Conservation (phyloP, 2,888 invertebrate genomes). For the Villa cingulata region DNA sequence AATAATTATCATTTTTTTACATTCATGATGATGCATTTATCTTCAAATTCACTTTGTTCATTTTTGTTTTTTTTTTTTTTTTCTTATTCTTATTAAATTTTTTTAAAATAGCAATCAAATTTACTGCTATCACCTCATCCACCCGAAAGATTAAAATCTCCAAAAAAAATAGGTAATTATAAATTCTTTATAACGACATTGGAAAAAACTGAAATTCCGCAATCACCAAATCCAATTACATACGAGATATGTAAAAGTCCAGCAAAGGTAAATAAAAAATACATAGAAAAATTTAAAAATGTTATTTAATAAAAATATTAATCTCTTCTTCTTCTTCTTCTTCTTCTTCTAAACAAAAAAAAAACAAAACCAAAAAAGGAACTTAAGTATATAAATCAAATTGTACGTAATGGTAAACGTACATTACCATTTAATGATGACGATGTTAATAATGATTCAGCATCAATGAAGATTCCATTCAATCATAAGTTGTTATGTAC, state of each 20-base stretch:
- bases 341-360: neutral
- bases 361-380: too few species aligned
- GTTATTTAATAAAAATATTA: neutral
- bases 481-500: neutral
- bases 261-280: conserved; percentile 27
- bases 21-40: neutral
- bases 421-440: conserved; percentile 26
- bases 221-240: conserved; percentile 28
- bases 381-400: conserved; percentile 27
- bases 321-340: neutral
- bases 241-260: conserved; percentile 31
- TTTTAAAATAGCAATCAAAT: conserved; percentile 23
- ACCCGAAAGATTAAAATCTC: conserved; percentile 36
- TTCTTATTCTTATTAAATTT: conserved; percentile 4
- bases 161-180: conserved; percentile 34
- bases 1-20: neutral
- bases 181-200: conserved; percentile 46
- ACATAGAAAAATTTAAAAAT: conserved; percentile 22
- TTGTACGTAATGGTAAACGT: conserved; percentile 27
- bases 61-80: neutral
- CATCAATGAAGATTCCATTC: neutral
- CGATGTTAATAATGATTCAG: conserved; percentile 2
- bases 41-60: neutral
- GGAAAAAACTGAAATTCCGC: conserved; percentile 34
- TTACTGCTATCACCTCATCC: conserved; percentile 62